Conservation (phyloP, 2,888 invertebrate genomes). For the Drosophila birchii region DNA sequence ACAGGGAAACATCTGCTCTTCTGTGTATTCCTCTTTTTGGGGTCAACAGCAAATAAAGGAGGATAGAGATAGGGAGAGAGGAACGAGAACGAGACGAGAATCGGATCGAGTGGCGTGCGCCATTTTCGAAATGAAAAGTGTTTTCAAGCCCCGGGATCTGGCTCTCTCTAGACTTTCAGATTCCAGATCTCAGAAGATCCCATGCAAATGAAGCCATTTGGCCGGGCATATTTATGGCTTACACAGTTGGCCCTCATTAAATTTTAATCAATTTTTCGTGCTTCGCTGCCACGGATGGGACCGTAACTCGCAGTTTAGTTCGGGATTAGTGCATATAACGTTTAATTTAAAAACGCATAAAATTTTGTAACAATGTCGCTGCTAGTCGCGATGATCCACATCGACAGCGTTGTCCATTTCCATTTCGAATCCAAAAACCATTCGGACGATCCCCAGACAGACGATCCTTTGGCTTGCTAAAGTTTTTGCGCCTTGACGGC, state of each 20-base stretch:
- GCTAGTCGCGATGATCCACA: constrained; percentile 34
- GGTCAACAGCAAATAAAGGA: constrained; percentile 55
- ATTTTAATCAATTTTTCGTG: constrained; percentile 76
- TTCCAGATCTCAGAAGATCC: not conserved
- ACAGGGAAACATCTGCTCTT: constrained; percentile 81
- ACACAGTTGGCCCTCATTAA: constrained; percentile 71
- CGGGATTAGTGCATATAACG: constrained; percentile 78
- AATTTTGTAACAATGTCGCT: constrained; percentile 77
- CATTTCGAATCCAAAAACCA: constrained; percentile 6
- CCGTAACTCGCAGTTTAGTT: constrained; percentile 79
- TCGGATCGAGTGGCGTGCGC: constrained; percentile 61
- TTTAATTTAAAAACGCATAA: constrained; percentile 81
- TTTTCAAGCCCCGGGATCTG: constrained; percentile 54
- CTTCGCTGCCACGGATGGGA: constrained; percentile 48
- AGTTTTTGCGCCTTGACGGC: constrained; percentile 66
- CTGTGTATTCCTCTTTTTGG: constrained; percentile 53
- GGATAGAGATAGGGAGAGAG: constrained; percentile 4
- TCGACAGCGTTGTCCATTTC: not conserved
- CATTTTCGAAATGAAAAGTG: constrained; percentile 75
- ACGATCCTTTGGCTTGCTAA: constrained; percentile 39
- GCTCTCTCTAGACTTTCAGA: not conserved
- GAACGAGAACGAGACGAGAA: not conserved
- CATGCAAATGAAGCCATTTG: constrained; percentile 78
- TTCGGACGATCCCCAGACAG: constrained; percentile 8
- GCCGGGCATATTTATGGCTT: constrained; percentile 66